A percentile compares a stretch with the other conserved stretches of the same genome.
Evolutionary conservation across 2,113 vertebrate species (phyloP).

Genomic region (Chaetops frenatus): DNA sequence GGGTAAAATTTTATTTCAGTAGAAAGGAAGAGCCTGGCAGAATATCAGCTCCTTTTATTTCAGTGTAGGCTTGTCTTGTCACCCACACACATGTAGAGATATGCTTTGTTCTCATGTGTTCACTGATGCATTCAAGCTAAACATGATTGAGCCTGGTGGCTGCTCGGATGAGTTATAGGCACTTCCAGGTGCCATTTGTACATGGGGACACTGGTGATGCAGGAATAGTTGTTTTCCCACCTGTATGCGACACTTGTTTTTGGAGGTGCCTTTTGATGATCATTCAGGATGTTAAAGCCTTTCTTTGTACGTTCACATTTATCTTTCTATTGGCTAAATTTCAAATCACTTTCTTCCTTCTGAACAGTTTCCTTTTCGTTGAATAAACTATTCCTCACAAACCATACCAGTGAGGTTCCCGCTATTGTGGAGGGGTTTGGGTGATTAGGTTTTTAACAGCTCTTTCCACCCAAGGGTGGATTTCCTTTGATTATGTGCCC

Average conservation of each 20-base stretch:
- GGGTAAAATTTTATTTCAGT: background rate
- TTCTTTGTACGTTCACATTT: background rate
- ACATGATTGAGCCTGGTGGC: background rate
- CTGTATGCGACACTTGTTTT: background rate
- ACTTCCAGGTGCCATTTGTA: background rate
- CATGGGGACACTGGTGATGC: background rate
- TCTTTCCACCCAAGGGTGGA: background rate
- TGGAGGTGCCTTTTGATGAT: background rate
- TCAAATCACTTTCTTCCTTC: background rate
- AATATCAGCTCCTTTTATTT: background rate
- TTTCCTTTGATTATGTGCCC: background rate
- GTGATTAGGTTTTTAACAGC: background rate
- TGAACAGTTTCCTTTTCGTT: background rate
- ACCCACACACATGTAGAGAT: fast-evolving
- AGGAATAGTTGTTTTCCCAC: background rate
- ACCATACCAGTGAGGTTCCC: background rate
- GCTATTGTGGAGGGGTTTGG: background rate
- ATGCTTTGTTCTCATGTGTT: background rate
- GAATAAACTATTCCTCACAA: background rate
- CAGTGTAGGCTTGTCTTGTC: background rate
- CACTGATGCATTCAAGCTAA: background rate
- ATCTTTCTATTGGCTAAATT: background rate
- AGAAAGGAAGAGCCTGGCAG: background rate
- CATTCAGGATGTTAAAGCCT: background rate
- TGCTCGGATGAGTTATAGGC: background rate